Evolutionary conservation across 2,797 vertebrate genomes (phyloP).

Genomic region (Sebastes matsubarae): DNA sequence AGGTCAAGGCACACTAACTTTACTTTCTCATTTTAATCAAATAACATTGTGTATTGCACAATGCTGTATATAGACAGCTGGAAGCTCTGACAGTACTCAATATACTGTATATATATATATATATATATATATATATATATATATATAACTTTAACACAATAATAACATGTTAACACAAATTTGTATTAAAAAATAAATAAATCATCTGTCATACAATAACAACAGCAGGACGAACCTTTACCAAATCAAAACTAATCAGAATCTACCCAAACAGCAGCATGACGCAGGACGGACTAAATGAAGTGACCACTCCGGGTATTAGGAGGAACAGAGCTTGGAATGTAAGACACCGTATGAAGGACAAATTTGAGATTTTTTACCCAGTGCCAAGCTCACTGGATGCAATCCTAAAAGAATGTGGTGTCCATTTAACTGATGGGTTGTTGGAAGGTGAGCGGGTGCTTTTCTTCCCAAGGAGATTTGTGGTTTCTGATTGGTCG

Average conservation of each 20-base stretch:
- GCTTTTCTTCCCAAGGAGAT: neutral
- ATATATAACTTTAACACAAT: too few species aligned
- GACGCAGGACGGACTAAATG: neutral
- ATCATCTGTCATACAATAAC: neutral
- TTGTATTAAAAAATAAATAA: too few species aligned
- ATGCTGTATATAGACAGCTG: neutral
- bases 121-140: too few species aligned
- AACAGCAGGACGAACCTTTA: conserved; percentile 1
- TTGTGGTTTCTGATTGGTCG: neutral
- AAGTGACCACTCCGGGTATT: neutral
- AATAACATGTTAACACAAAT: too few species aligned
- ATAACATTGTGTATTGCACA: neutral
- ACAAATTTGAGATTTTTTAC: neutral
- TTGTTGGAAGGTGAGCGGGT: neutral
- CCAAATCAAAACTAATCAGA: conserved; percentile 11
- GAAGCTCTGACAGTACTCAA: neutral
- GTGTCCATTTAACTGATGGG: neutral
- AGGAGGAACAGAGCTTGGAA: neutral
- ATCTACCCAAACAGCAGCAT: neutral
- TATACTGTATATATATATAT: neutral
- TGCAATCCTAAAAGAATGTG: neutral
- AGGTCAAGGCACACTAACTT: neutral
- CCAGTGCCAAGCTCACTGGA: neutral
- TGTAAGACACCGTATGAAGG: neutral
- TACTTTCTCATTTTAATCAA: neutral